A percentile compares a stretch with the other conserved stretches of the same genome.
These are phyloP conservation scores for Tridacna crocea DNA, from an alignment of 2,888 invertebrate species.

Conservation along the genomic window DNA sequence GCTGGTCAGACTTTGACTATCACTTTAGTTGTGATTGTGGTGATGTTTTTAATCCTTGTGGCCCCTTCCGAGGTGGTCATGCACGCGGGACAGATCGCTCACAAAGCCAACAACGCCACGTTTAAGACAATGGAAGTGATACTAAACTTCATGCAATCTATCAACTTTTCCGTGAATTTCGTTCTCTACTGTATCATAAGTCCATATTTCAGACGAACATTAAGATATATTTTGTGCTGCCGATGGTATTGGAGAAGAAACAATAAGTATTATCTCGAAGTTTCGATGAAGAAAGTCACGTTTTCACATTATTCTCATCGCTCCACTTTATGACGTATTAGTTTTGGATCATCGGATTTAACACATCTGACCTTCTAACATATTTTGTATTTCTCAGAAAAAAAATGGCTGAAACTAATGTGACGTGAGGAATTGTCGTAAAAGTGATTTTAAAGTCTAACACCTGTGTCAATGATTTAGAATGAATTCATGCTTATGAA, in stretches of 20 bases:
- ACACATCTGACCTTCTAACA: too few species aligned
- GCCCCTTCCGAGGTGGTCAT: constrained; percentile 81
- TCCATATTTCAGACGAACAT: constrained; percentile 90
- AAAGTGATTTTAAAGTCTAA: too few species aligned
- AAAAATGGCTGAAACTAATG: too few species aligned
- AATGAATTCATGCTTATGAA: too few species aligned
- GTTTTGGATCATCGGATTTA: neutral
- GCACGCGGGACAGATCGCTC: constrained; percentile 70
- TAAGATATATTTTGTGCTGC: constrained; percentile 75
- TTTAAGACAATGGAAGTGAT: constrained; percentile 82
- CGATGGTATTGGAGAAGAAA: constrained; percentile 59
- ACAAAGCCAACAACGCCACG: constrained; percentile 70
- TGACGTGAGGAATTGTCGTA: too few species aligned
- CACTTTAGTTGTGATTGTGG: constrained; percentile 80
- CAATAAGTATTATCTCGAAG: constrained; percentile 59
- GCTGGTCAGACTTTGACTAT: constrained; percentile 79
- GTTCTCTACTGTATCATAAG: constrained; percentile 92
- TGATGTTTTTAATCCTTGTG: constrained; percentile 81
- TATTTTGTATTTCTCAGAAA: too few species aligned
- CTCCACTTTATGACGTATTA: constrained; percentile 29
- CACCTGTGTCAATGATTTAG: too few species aligned
- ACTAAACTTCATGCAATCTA: constrained; percentile 90
- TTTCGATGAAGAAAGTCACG: constrained; percentile 63
- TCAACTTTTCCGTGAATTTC: constrained; percentile 91
- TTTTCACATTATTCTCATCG: constrained; percentile 54